These are phyloP conservation scores for Buceros bicornis DNA, from an alignment of 2,797 vertebrate genomes.

Conservation along the genomic window DNA sequence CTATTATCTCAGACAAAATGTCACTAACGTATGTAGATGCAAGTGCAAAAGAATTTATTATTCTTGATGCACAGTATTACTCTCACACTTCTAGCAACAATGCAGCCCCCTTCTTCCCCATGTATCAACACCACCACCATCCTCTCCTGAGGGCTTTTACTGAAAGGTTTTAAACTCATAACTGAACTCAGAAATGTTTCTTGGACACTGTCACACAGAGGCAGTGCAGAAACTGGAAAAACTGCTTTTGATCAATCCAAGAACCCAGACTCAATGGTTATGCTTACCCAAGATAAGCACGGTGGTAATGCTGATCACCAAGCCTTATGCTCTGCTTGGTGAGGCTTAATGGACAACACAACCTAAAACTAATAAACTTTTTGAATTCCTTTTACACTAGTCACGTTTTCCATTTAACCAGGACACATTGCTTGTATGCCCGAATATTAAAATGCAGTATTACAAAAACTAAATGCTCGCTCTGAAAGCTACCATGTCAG, in stretches of 20 bases:
- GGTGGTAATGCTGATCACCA: background rate
- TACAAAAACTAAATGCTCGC: background rate
- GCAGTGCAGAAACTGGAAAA: background rate
- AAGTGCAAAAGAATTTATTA: conserved; percentile 43
- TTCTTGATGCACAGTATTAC: background rate
- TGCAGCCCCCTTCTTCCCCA: background rate
- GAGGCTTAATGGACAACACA: background rate
- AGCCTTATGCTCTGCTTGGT: background rate
- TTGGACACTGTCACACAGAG: background rate
- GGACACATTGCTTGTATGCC: background rate
- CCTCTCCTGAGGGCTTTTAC: background rate
- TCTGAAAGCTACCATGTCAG: background rate
- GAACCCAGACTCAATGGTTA: background rate
- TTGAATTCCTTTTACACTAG: background rate
- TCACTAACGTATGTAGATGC: background rate
- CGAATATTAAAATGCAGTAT: background rate
- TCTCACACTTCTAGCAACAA: background rate
- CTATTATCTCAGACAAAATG: background rate
- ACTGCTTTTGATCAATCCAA: background rate
- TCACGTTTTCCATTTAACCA: background rate
- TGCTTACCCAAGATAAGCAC: background rate
- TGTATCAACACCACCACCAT: accelerated
- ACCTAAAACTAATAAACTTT: background rate
- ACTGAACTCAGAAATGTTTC: conserved; percentile 1
- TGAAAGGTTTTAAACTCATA: background rate